Conservation (phyloP, 2,797 vertebrate genomes). For the Benthosema pterotum region DNA sequence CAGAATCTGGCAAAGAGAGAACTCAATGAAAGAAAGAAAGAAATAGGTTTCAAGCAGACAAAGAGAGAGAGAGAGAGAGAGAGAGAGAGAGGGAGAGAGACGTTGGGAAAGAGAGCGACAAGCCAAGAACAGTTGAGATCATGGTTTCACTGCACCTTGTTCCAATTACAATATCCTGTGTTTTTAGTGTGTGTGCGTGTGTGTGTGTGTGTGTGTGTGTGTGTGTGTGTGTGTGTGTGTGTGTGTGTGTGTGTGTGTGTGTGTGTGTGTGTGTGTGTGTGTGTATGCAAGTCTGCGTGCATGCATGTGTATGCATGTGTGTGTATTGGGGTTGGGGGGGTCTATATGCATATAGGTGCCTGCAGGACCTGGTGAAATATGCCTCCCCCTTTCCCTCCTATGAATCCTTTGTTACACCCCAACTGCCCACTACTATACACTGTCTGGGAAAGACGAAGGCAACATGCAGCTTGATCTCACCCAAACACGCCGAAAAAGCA, state of each 20-base stretch:
- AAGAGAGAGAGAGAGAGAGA: conserved; percentile 35
- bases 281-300: conserved; percentile 37
- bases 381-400: conserved; percentile 24
- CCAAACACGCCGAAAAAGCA: no score
- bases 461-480: no score
- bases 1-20: not conserved
- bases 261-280: not conserved
- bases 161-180: conserved; percentile 80
- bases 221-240: conserved; percentile 21
- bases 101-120: conserved; percentile 49
- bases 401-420: conserved; percentile 18
- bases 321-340: not conserved
- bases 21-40: conserved; percentile 6
- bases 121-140: conserved; percentile 73
- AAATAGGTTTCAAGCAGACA: not conserved
- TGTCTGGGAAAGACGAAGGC: no score
- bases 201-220: conserved; percentile 15
- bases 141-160: conserved; percentile 78
- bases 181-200: conserved; percentile 17
- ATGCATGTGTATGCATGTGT: conserved; percentile 9
- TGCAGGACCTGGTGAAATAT: conserved; percentile 41
- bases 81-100: conserved; percentile 25
- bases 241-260: conserved; percentile 14
- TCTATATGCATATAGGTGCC: conserved; percentile 43
- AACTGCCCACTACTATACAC: no score